Evolutionary conservation across 2,797 vertebrate genomes (phyloP).

Genomic region (Pseudopleuronectes americanus): DNA sequence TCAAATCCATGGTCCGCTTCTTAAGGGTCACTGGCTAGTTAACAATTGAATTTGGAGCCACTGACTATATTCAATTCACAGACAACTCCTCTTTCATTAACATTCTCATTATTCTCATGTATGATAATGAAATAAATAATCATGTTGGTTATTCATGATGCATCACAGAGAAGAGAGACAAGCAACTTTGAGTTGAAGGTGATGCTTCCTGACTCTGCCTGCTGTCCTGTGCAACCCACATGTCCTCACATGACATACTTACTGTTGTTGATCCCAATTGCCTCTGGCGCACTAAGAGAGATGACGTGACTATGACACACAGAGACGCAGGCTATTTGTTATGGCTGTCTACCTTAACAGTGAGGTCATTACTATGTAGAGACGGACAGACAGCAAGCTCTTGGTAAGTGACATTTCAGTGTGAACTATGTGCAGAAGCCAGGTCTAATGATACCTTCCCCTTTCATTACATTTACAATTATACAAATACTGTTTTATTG

Average conservation of each 20-base stretch:
- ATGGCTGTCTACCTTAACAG: neutral
- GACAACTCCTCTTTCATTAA: neutral
- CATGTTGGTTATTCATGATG: neutral
- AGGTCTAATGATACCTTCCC: no score
- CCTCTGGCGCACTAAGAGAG: neutral
- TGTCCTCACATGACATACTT: neutral
- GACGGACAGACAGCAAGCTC: no score
- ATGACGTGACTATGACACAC: neutral
- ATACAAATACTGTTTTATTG: no score
- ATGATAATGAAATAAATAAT: slow-evolving; percentile 6
- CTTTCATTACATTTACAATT: no score
- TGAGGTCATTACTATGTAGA: neutral
- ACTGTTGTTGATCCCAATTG: neutral
- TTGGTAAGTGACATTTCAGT: no score
- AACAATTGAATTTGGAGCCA: no score
- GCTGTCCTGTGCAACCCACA: neutral
- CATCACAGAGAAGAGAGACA: neutral
- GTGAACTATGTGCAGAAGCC: neutral
- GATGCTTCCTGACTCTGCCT: neutral
- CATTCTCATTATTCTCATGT: neutral
- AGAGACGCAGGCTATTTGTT: neutral
- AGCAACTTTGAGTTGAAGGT: neutral
- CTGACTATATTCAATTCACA: slow-evolving; percentile 3
- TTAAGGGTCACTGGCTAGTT: no score
- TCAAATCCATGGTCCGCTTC: no score